These are phyloP conservation scores for Microtus pennsylvanicus DNA, from an alignment of 2,113 vertebrate species.

Conservation along the genomic window DNA sequence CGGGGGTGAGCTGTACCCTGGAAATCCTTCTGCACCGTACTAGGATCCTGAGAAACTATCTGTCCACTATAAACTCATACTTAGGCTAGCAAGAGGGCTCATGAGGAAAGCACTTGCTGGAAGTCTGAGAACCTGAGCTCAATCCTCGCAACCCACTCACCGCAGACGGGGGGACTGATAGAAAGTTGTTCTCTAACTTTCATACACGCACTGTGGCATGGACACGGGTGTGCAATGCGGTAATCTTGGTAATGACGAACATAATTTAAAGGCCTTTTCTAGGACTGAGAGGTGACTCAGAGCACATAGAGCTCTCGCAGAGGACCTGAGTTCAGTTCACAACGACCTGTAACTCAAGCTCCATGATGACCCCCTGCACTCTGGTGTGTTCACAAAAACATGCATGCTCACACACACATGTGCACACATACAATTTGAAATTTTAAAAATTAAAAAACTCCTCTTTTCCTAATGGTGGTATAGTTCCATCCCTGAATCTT, in stretches of 20 bases:
- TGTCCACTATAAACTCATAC: background rate
- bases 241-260: background rate
- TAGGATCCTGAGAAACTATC: background rate
- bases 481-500: background rate
- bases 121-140: background rate
- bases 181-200: background rate
- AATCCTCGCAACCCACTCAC: background rate
- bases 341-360: background rate
- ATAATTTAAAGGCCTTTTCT: background rate
- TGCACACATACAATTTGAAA: background rate
- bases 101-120: background rate
- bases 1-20: background rate
- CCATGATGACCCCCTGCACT: background rate
- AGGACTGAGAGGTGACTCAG: background rate
- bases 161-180: background rate
- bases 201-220: background rate
- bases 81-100: background rate
- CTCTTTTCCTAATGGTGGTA: background rate
- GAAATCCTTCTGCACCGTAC: background rate
- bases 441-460: background rate
- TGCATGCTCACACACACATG: background rate
- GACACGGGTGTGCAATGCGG: background rate
- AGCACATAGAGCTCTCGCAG: background rate
- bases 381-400: background rate
- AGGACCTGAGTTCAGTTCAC: background rate